Evolutionary conservation across 2,888 invertebrate genomes (phyloP), one percentile per base, ranked within the genome.

Genomic region (Noctua janthina): DNA sequence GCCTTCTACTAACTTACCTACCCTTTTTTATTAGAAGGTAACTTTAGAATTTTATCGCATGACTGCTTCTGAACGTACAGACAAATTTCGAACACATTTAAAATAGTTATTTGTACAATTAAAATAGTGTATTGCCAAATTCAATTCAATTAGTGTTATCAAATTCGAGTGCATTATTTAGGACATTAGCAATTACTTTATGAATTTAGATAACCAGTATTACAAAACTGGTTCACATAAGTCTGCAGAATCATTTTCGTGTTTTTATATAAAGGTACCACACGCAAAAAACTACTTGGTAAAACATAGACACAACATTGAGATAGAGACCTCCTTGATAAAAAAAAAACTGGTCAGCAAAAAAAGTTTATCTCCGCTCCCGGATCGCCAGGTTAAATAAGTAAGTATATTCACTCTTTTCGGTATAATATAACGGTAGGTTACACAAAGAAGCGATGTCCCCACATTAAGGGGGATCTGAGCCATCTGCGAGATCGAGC

Each of bases 401-500:
- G 83, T 84, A 87, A 85, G 79, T 85, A 84, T 82, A 87, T 84
- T 82, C 74, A 81, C 82, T 81, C 80, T 87, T 89, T 87, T 87
- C n/a, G 78, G 81, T 78, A 78, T 82, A 83, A 84, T 76, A 82
- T 79, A 85, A 83, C 79, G 85, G 74, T 76, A 83, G 78, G 82
- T 76, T 75, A 85, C 82, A 86, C 73, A 84, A 86, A 81, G 84
- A 87, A 84, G 83, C 87, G 76, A 86, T 90, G 88, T 84, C 83
- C 82, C 87, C 77, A 87, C 86, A 89, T 91, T 91, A 91, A 88
- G 87, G 90, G 88, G 91, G 91, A 88, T 88, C 90, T 78, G 66
- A 80, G 86, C 91, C 90, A 91, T 92, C 89, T 90, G 88, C 54
- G 81, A 87, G 89, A 91, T 87, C 90, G 86, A 89, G 89, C 86